Conservation (phyloP, 2,888 invertebrate genomes). For the Acheta domesticus region DNA sequence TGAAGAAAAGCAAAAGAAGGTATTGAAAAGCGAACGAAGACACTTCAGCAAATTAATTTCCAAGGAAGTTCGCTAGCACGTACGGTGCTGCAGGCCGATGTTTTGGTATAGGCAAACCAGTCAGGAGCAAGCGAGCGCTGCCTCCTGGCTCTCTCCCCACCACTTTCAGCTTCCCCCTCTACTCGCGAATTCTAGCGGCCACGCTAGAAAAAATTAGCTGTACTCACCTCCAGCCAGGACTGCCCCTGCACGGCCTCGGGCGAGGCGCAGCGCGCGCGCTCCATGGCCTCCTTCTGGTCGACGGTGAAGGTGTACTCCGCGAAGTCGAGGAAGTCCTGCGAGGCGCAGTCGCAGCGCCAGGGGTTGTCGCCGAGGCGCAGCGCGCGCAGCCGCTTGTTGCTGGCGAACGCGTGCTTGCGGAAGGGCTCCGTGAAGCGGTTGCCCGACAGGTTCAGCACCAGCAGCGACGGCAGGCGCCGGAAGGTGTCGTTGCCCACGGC, state of each 20-base stretch:
- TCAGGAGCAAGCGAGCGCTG: too few relatives aligned
- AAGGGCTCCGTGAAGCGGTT: neutral
- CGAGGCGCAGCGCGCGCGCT: neutral
- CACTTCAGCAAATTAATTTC: too few relatives aligned
- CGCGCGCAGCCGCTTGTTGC: neutral
- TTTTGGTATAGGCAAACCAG: too few relatives aligned
- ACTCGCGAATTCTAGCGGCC: too few relatives aligned
- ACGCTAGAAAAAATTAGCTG: too few relatives aligned
- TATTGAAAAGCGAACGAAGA: too few relatives aligned
- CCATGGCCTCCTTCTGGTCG: neutral
- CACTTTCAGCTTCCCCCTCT: too few relatives aligned
- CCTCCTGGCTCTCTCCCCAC: too few relatives aligned
- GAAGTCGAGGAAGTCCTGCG: neutral
- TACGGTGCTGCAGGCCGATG: too few relatives aligned
- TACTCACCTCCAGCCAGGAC: neutral
- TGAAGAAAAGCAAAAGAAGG: too few relatives aligned
- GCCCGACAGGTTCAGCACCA: neutral
- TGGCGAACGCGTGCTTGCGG: neutral
- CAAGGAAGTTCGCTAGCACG: too few relatives aligned
- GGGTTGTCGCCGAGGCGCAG: slow-evolving; percentile 18
- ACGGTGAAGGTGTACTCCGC: neutral
- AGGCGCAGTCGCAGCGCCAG: slow-evolving; percentile 19
- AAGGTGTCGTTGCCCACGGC: slow-evolving; percentile 5
- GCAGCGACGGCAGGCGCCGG: neutral
- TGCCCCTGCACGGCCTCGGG: neutral